These are phyloP conservation scores for Aplysina aerophoba DNA, from an alignment of 37 sponge, comb jelly and placozoan species.

Conservation along the genomic window DNA sequence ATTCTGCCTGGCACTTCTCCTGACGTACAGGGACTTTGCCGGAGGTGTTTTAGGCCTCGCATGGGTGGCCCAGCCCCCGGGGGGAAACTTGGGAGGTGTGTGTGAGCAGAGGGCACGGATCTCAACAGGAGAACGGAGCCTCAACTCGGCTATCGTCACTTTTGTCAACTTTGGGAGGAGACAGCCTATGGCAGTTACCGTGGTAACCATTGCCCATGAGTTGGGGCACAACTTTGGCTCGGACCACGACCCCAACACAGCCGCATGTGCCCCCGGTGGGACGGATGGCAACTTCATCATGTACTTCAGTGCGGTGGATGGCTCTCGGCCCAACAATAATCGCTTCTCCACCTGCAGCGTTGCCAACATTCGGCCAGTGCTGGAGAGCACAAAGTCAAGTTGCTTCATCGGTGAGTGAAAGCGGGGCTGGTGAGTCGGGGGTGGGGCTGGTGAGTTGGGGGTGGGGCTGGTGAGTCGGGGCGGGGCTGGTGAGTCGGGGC, in stretches of 20 bases:
- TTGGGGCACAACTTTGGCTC: conserved; percentile 83
- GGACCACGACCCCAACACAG: conserved; percentile 58
- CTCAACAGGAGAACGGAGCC: conserved; percentile 37
- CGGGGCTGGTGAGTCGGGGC: conserved; percentile 45
- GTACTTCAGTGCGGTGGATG: conserved; percentile 89
- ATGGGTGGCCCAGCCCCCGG: conserved; percentile 71
- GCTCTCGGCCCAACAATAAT: conserved; percentile 85
- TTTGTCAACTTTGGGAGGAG: conserved; percentile 63
- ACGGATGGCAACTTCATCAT: conserved; percentile 93
- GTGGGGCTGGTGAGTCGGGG: conserved; percentile 23
- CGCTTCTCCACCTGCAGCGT: conserved; percentile 86
- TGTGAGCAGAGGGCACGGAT: conserved; percentile 65
- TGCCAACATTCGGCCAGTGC: conserved; percentile 61
- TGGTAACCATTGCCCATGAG: conserved; percentile 71
- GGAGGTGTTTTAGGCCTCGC: conserved; percentile 75
- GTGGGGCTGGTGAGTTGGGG: conserved; percentile 47
- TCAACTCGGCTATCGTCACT: conserved; percentile 71
- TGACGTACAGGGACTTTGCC: conserved; percentile 64
- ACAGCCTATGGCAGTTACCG: conserved; percentile 43
- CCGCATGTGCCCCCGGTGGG: conserved; percentile 58
- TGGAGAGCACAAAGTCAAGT: conserved; percentile 41
- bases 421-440: conserved; percentile 33
- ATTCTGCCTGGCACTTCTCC: conserved; percentile 67
- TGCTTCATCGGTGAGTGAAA: conserved; percentile 57
- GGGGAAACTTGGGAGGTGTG: conserved; percentile 80